Base-by-base conservation (phyloP, 2,888 invertebrate genomes). In the Horisme vitalbata region DNA sequence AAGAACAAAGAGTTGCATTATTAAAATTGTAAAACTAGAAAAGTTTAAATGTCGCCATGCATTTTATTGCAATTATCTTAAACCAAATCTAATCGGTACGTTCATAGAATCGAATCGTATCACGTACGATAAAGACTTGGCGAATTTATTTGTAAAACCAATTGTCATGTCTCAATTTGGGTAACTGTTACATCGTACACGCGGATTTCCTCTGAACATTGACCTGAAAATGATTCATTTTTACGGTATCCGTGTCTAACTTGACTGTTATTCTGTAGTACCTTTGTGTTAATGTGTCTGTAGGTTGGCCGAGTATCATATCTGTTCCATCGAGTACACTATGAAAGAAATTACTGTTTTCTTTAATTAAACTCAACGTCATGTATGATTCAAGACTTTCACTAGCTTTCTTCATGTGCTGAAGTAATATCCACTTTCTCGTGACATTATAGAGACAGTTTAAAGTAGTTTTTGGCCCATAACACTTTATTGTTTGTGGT, bases 201-300 rank as follows among this genome's bases (percentile, higher is more conserved):
- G 61, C 62, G 67, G 64, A 60, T 65, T 66, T 68, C 63, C 63
- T 69, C 68, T 78, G 76, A 80, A 84, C 79, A 74, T 70, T 79
- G 84, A 78, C 79, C 83, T 83, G 76, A 80, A 81, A 79, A 69
- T 86, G 83, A 86, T 67, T 87, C 86, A 81, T 58, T 70, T 75
- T 78, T 77, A 75, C 79, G 65, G 70, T 68, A 70, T 59, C 70
- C 67, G 61, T 61, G 59, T 57, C 56, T 52, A 21, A 67, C 66
- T 49, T 36, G 56, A 73, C 78, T 72, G 72, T 75, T 75, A 73
- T 54, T 59, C 66, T 71, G 30, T 52, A 65, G 53, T 55, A 24
- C 46, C 61, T 59, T 51, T 63, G 60, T 67, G 64, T 60, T 58
- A 61, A 60, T 58, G 55, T 62, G 68, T 73, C 63, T 75, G 51